phyloP scores from a whole-genome alignment of 2,797 vertebrate genomes.

The Halcyon leucocephala region DNA sequence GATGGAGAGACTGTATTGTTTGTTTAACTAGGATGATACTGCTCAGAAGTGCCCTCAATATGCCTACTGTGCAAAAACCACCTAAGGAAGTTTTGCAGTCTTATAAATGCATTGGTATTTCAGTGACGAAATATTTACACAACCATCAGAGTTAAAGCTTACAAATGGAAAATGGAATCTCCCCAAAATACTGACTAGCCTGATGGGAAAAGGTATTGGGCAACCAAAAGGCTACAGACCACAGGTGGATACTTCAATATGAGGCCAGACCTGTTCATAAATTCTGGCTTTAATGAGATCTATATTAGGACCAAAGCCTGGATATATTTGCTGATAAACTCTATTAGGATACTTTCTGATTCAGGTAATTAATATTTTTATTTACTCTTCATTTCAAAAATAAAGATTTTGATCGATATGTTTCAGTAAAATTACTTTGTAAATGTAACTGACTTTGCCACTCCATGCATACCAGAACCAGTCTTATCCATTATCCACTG shows the following conservation, averaged over 20 bases:
- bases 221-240: neutral
- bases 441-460: neutral
- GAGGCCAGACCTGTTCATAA: neutral
- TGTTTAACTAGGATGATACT: conserved; percentile 60
- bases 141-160: neutral
- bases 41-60: conserved; percentile 22
- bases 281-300: neutral
- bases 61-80: conserved; percentile 50
- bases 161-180: neutral
- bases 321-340: neutral
- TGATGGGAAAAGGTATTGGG: neutral
- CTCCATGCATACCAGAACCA: neutral
- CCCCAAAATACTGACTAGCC: neutral
- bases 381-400: neutral
- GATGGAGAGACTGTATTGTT: conserved; percentile 59
- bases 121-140: neutral
- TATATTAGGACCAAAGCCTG: neutral
- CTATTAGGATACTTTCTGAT: neutral
- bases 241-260: neutral
- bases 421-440: neutral
- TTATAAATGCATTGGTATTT: neutral
- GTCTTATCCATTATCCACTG: neutral
- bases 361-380: neutral
- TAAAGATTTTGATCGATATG: neutral
- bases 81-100: neutral